Conservation (phyloP, 2,797 vertebrate species). For the Adelosebastes latens region DNA sequence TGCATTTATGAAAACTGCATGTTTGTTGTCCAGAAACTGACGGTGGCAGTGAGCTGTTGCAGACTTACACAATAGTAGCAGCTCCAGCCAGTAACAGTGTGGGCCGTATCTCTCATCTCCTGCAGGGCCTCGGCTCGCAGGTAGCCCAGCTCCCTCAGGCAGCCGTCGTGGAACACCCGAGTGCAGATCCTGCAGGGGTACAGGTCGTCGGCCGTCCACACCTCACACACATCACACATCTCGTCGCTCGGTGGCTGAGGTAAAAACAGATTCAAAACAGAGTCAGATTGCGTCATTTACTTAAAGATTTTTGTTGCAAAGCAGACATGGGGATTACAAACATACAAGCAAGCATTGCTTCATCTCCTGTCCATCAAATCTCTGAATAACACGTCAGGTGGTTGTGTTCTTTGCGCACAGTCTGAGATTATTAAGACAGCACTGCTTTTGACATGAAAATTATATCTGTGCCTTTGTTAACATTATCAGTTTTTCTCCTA, state of each 20-base stretch:
- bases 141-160: constrained; percentile 93
- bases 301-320: neutral
- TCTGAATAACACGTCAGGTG: neutral
- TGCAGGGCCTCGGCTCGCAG: constrained; percentile 85
- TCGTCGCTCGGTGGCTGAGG: constrained; percentile 89
- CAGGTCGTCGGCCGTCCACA: constrained; percentile 96
- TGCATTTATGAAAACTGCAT: neutral
- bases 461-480: neutral
- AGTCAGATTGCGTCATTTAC: neutral
- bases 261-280: neutral
- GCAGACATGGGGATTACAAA: neutral
- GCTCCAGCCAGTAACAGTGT: constrained; percentile 93
- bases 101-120: constrained; percentile 90
- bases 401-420: neutral
- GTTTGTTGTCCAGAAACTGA: neutral
- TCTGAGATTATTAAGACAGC: neutral
- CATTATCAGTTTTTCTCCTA: neutral
- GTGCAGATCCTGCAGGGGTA: constrained; percentile 93
- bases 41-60: neutral
- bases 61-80: constrained; percentile 96
- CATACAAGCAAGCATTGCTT: neutral
- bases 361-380: neutral
- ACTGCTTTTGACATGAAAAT: neutral
- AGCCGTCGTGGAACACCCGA: constrained; percentile 94
- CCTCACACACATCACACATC: constrained; percentile 97